Evolutionary conservation across 2,797 vertebrate genomes (phyloP), one percentile per base, ranked within the genome.

Genomic region (Peromyscus aztecus): DNA sequence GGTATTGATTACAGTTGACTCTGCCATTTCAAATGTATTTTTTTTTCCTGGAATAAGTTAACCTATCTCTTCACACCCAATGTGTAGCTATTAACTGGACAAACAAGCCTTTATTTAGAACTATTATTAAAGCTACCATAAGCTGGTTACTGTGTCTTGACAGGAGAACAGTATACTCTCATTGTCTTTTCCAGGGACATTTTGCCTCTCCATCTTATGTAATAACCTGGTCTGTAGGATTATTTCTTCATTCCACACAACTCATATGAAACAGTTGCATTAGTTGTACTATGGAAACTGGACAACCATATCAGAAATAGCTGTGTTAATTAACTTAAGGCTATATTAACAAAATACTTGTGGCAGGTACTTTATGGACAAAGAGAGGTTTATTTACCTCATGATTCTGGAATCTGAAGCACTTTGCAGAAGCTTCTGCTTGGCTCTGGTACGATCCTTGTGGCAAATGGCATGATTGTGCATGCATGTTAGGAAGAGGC

Each of bases 91-190:
- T 73, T 88, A 83, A 83, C 13, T 77, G 13, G 21, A 31, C 12
- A 83, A 90, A 67, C 61, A n/a, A 76, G 57, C 63, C 16, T 67
- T 90, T 90, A 34, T 90, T 5, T 80, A 88, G 3, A 55, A 10
- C 6, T 83, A 7, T 80, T 69, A 46, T 52, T 89, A 93, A 88
- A 88, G 16, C 43, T 91, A 46, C 77, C 46, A 90, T 34, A 95
- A 83, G 29, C 34, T 86, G 6, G 29, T 63, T 85, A 12, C 10
- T 85, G 65, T 88, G 11, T 80, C 57, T 61, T 67, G 27, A 59
- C 19, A 59, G 21, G 17, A 14, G 34, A 76, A 21, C 21, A 61
- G 17, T 76, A 19, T 34, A 52, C 59, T 6, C 75, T 61, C 65
- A 65, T 9, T 59, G 19, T 73, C 13, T 76, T 76, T 89, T 61